A percentile compares a stretch with the other conserved stretches of the same genome.
Evolutionary conservation across 1,140 invertebrate species (phyloP).

Genomic region (Nasonia giraulti): DNA sequence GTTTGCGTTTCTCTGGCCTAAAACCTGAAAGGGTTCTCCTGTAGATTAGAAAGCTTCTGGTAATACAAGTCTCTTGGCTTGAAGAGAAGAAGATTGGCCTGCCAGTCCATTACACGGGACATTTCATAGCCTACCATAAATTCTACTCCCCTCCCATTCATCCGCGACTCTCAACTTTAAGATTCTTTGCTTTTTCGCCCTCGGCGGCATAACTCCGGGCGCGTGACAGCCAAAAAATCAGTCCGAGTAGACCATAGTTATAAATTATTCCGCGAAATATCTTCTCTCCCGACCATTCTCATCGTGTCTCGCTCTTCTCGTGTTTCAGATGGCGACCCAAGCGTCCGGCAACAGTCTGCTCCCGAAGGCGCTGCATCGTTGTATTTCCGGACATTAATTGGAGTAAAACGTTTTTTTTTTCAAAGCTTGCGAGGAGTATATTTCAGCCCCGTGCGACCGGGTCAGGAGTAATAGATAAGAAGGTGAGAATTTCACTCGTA

Average conservation of each 20-base stretch:
- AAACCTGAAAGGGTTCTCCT: neutral
- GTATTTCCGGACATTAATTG: no score
- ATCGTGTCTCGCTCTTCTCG: no score
- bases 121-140: constrained; percentile 4
- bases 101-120: neutral
- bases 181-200: neutral
- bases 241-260: no score
- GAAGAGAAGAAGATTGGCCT: neutral
- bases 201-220: no score
- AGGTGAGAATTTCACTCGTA: neutral
- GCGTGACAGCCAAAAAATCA: no score
- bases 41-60: neutral
- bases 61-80: neutral
- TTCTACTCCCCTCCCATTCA: neutral
- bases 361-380: no score
- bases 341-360: no score
- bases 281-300: no score
- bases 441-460: neutral
- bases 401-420: neutral
- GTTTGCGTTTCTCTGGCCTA: neutral
- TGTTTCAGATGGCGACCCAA: neutral
- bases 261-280: no score
- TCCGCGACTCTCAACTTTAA: neutral
- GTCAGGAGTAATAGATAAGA: neutral
- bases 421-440: neutral